phyloP scores from a whole-genome alignment of 2,888 invertebrate species.

The Andrena dorsata region DNA sequence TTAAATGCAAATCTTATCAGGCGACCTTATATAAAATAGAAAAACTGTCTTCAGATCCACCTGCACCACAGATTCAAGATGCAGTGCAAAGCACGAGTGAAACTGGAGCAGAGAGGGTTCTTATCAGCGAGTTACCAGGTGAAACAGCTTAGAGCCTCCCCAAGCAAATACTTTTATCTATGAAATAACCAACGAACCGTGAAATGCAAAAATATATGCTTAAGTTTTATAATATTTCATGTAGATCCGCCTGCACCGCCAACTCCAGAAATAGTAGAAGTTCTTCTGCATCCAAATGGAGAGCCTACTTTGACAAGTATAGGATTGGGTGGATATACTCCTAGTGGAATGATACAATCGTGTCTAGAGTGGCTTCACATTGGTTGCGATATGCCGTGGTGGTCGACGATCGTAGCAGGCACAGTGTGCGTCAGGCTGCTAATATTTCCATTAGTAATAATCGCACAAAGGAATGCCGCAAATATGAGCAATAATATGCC shows the following conservation, averaged over 20 bases:
- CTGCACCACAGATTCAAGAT: not conserved
- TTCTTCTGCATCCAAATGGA: slow-evolving; percentile 83
- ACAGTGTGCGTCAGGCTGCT: slow-evolving; percentile 91
- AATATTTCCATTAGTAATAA: slow-evolving; percentile 94
- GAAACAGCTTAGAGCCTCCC: slow-evolving; percentile 4
- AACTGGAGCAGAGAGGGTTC: not conserved
- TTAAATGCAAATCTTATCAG: not conserved
- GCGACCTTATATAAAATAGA: not conserved
- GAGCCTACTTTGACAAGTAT: slow-evolving; percentile 93
- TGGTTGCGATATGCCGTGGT: slow-evolving; percentile 95
- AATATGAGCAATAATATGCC: slow-evolving; percentile 94
- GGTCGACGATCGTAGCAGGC: slow-evolving; percentile 93
- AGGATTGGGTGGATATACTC: slow-evolving; percentile 92
- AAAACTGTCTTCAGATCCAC: not conserved
- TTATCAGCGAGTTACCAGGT: slow-evolving; percentile 55
- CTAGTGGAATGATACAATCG: slow-evolving; percentile 93
- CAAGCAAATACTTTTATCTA: not conserved
- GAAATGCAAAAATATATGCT: too few species aligned
- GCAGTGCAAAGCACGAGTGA: not conserved
- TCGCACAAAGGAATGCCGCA: slow-evolving; percentile 92
- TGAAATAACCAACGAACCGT: not conserved
- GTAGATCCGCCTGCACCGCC: slow-evolving; percentile 78
- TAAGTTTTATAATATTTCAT: not conserved
- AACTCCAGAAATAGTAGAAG: slow-evolving; percentile 59
- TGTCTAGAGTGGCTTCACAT: slow-evolving; percentile 94